Evolutionary conservation across 2,113 vertebrate genomes (phyloP).

Genomic region (Pterocles gutturalis): DNA sequence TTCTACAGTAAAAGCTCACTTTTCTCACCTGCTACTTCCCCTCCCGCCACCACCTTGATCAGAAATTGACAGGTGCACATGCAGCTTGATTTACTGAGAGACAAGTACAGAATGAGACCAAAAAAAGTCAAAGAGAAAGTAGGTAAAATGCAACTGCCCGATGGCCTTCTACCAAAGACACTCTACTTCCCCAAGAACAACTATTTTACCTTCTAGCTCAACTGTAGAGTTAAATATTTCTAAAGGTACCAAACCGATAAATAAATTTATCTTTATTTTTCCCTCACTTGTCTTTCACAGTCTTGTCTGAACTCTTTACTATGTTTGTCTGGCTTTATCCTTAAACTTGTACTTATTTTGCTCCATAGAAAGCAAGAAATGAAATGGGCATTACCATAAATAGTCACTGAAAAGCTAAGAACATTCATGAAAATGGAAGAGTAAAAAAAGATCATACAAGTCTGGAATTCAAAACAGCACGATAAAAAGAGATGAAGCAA

Average conservation of each 20-base stretch:
- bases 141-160: background rate
- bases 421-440: background rate
- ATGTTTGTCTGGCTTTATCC: background rate
- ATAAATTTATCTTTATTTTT: background rate
- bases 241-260: background rate
- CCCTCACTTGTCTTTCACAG: background rate
- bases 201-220: background rate
- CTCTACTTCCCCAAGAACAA: background rate
- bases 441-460: background rate
- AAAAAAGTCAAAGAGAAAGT: background rate
- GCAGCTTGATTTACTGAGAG: background rate
- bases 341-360: background rate
- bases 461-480: background rate
- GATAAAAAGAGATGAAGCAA: background rate
- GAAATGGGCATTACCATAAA: background rate
- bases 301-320: background rate
- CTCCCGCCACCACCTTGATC: background rate
- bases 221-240: background rate
- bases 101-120: background rate
- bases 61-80: background rate
- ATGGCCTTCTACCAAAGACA: background rate
- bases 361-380: background rate
- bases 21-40: background rate
- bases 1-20: background rate
- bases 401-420: background rate